phyloP scores from a whole-genome alignment of 30 jellyfish, hydroid and myxozoan genomes.

The Turritopsis rubra region DNA sequence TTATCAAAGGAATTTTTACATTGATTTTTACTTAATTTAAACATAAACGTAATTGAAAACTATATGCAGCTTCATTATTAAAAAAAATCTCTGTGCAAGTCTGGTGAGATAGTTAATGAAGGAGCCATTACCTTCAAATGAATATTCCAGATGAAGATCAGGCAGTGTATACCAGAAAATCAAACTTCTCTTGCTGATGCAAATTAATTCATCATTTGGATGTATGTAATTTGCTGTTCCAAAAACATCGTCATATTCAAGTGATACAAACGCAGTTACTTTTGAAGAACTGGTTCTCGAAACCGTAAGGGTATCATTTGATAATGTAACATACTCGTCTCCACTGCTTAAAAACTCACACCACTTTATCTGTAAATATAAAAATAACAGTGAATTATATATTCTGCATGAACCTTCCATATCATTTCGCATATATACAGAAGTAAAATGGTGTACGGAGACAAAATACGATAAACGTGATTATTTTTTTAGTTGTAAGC shows the following conservation, averaged over 20 bases:
- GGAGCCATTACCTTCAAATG: not conserved
- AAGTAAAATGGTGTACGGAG: too few relatives aligned
- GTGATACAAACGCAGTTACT: not conserved
- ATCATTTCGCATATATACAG: too few relatives aligned
- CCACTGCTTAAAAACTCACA: not conserved
- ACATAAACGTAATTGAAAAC: not conserved
- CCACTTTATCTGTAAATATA: not conserved
- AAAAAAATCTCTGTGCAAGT: not conserved
- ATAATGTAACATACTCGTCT: not conserved
- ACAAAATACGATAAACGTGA: too few relatives aligned
- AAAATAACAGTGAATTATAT: too few relatives aligned
- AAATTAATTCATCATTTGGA: not conserved
- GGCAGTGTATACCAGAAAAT: not conserved
- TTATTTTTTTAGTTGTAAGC: too few relatives aligned
- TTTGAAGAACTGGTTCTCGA: not conserved
- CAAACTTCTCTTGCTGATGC: not conserved
- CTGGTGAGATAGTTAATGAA: too few relatives aligned
- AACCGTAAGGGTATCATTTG: not conserved
- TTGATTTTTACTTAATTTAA: too few relatives aligned
- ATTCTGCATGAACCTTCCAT: too few relatives aligned
- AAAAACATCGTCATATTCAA: not conserved
- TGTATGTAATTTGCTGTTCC: not conserved
- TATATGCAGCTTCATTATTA: not conserved
- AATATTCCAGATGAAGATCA: not conserved
- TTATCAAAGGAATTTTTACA: too few relatives aligned